Evolutionary conservation across 1,140 invertebrate genomes (phyloP), one percentile per base, ranked within the genome.

Genomic region (Andricus grossulariae): DNA sequence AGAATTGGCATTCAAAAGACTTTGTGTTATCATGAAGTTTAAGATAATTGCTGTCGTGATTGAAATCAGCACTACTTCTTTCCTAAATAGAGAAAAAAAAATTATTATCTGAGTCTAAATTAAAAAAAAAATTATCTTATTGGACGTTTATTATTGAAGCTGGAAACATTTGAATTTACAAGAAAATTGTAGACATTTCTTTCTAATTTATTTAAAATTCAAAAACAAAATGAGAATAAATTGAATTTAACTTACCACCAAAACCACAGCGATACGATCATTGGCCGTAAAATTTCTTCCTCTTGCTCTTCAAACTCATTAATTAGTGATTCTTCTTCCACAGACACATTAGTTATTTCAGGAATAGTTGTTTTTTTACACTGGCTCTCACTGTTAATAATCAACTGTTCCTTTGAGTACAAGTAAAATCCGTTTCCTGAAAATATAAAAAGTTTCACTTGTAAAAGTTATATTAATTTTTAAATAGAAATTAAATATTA

Each of bases 251-350:
- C 92, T 86, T 90, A 94, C 94, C 96, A 97, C 94, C 95, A 97
- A 88, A 94, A 95, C 95, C 95, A 96, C 0, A 97, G 85, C 0
- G 95, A 96, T 49, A 94, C 93, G 19, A 95, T 93, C 25, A 93
- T 90, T 90, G 93, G 92, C 3, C 93, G 91, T 32, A 92, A 90
- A 21, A 90, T 92, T 79, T 93, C 91, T 51, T 92, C 90, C 60
- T 92, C 79, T 18, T 39, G n/a, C 49, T 85, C 81, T 19, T 85
- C 76, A 54, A 73, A 72, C 50, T 78, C 76, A 55, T 55, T 60
- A 6, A 25, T 5, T 66, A 55, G 5, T 50, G 73, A 5, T 12
- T 45, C 4, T 71, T 76, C 39, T 71, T 72, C 75, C 19, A 80
- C 75, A 51, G 50, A 45, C 3, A 6, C 5, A 16, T 66, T 72